These are phyloP conservation scores for Amiota communis DNA, from an alignment of 2,888 invertebrate species.

Conservation along the genomic window DNA sequence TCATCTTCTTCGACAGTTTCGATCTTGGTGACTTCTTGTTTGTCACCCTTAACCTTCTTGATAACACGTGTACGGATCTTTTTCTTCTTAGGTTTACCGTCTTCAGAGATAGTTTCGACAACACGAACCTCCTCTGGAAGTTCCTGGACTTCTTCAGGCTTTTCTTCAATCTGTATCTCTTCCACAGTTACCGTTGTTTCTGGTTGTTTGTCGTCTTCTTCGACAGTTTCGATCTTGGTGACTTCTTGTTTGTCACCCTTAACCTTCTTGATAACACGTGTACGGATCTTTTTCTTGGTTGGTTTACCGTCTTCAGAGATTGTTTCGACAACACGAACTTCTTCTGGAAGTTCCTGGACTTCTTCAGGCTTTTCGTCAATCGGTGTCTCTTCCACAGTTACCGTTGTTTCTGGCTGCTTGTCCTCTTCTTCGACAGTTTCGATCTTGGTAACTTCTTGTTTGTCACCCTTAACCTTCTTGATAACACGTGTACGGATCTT, in stretches of 20 bases:
- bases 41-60: conserved; percentile 31
- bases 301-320: conserved; percentile 32
- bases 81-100: conserved; percentile 29
- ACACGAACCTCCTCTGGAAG: conserved; percentile 33
- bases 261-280: conserved; percentile 32
- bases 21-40: conserved; percentile 34
- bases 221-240: conserved; percentile 34
- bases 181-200: conserved; percentile 31
- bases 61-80: conserved; percentile 32
- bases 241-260: conserved; percentile 35
- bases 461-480: conserved; percentile 34
- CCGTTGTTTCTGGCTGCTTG: conserved; percentile 30
- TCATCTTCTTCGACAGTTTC: conserved; percentile 35
- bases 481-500: conserved; percentile 31
- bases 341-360: conserved; percentile 30
- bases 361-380: conserved; percentile 17
- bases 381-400: conserved; percentile 31
- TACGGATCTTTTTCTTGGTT: conserved; percentile 29
- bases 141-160: conserved; percentile 22
- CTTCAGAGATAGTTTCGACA: conserved; percentile 30
- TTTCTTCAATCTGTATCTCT: conserved; percentile 29
- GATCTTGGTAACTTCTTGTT: conserved; percentile 34
- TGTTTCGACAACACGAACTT: conserved; percentile 29
- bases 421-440: conserved; percentile 36
- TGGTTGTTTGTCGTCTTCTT: conserved; percentile 33